Evolutionary conservation across 2,113 vertebrate genomes (phyloP).

Genomic region (Scomber colias): DNA sequence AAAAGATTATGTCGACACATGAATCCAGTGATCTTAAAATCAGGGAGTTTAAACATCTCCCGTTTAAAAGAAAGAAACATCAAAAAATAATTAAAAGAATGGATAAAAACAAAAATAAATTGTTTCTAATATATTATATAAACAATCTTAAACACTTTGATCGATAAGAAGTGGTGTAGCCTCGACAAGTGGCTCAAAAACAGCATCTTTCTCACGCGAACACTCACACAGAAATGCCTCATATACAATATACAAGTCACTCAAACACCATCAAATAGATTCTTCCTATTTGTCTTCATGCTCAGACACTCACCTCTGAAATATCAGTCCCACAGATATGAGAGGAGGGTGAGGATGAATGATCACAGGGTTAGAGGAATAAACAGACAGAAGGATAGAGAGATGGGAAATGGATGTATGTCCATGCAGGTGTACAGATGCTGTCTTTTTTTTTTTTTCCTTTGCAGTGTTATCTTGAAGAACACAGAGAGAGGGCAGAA

Average conservation of each 20-base stretch:
- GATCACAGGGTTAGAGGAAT: slow-evolving; percentile 36
- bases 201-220: slow-evolving; percentile 24
- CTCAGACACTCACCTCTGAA: slow-evolving; percentile 83
- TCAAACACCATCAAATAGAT: slow-evolving; percentile 5
- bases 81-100: slow-evolving; percentile 41
- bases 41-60: slow-evolving; percentile 36
- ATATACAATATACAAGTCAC: slow-evolving; percentile 39
- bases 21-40: slow-evolving; percentile 55
- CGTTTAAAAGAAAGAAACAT: slow-evolving; percentile 38
- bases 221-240: background rate
- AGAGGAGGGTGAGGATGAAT: slow-evolving; percentile 15
- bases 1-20: slow-evolving; percentile 21
- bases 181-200: slow-evolving; percentile 40
- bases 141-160: slow-evolving; percentile 63
- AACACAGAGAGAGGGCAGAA: background rate
- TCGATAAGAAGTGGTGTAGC: slow-evolving; percentile 46
- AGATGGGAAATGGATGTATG: slow-evolving; percentile 21
- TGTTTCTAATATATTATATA: slow-evolving; percentile 65
- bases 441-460: slow-evolving; percentile 1
- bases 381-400: slow-evolving; percentile 38
- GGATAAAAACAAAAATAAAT: slow-evolving; percentile 46
- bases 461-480: slow-evolving; percentile 25
- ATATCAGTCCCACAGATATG: slow-evolving; percentile 32
- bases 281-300: slow-evolving; percentile 53
- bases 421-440: slow-evolving; percentile 62